Evolutionary conservation across 2,797 vertebrate species (phyloP).

Genomic region (Synanceia verrucosa): DNA sequence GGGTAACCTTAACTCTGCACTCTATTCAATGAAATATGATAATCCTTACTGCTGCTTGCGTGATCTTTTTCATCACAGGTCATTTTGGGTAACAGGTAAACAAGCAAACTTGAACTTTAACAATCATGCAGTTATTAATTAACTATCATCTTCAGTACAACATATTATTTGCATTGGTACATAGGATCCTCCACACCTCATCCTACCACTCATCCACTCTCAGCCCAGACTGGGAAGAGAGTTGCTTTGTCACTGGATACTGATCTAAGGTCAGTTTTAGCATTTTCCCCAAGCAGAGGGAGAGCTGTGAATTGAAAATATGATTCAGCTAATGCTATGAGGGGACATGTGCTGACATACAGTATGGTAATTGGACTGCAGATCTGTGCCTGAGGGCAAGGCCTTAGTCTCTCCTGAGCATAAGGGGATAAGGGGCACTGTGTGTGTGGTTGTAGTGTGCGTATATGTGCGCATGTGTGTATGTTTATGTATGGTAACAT

Average conservation of each 20-base stretch:
- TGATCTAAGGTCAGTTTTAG: conserved; percentile 59
- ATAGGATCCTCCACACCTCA: conserved; percentile 28
- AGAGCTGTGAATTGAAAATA: conserved; percentile 43
- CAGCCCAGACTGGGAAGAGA: conserved; percentile 2
- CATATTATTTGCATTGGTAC: conserved; percentile 32
- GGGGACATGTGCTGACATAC: conserved; percentile 52
- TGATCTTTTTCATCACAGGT: conserved; percentile 15
- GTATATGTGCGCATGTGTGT: conserved; percentile 8
- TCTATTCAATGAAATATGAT: background rate
- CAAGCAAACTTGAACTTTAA: conserved; percentile 22
- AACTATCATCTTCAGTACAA: conserved; percentile 28
- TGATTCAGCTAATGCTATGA: conserved; percentile 45
- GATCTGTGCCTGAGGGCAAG: conserved; percentile 57
- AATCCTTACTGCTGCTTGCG: background rate
- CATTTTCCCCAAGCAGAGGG: conserved; percentile 45
- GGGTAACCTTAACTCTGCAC: conserved; percentile 9
- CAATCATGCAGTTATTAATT: conserved; percentile 34
- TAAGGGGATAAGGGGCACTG: conserved; percentile 62
- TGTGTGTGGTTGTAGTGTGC: conserved; percentile 25
- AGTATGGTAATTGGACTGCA: conserved; percentile 58
- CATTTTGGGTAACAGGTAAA: conserved; percentile 34
- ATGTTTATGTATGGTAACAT: conserved; percentile 33
- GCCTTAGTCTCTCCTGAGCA: conserved; percentile 65
- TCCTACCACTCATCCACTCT: conserved; percentile 14
- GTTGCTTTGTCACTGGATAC: conserved; percentile 42